Base-by-base conservation (phyloP, 1,140 invertebrate genomes). In the Temnothorax longispinosus region DNA sequence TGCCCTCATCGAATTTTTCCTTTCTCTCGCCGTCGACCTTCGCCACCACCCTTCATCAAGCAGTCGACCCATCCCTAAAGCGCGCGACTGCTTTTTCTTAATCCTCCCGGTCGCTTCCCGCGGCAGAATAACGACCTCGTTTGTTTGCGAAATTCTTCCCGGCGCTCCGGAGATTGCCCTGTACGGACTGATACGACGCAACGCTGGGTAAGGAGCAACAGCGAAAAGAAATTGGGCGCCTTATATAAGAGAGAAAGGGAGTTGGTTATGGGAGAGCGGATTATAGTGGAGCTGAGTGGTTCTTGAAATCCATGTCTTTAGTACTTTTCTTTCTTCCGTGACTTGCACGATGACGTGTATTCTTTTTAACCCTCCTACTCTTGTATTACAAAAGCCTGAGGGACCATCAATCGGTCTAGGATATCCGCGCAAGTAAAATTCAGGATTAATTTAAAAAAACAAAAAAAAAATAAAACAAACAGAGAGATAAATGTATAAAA, bases 121-220 rank as follows among this genome's bases (percentile, higher is more conserved):
- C 91, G 88, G 84, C n/a, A 85, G 88, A 81, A 87, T 91, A 91
- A 90, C 89, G 87, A 87, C 72, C 84, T 88, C 78, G 75, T 91
- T 88, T 88, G 86, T 91, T 91, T 89, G 88, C 88, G 71, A 92
- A 86, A 86, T 85, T 85, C n/a, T 85, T 65, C 38, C 15, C 27
- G 15, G 3, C 21, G 4, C 52, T 27, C 7, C 6, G 15, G 54
- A 84, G n/a, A 75, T 82, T 72, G 32, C 4, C 35, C 18, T 74
- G 11, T 47, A 60, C 13, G 8, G 8, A 50, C 5, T 44, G 41
- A 72, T 65, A 54, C 76, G 76, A 27, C 35, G 58, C 44, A 18
- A 41, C 58, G 50, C 27, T 3, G 76, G 7, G 38, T 21, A 15
- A 47, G 27, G 11, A 62, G 27, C 44, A 71, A 50, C 11, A 47